Percentiles rank a stretch among this genome's conserved stretches.
These are phyloP conservation scores for Calyptomena viridis DNA, from an alignment of 2,113 vertebrate species.

Conservation along the genomic window DNA sequence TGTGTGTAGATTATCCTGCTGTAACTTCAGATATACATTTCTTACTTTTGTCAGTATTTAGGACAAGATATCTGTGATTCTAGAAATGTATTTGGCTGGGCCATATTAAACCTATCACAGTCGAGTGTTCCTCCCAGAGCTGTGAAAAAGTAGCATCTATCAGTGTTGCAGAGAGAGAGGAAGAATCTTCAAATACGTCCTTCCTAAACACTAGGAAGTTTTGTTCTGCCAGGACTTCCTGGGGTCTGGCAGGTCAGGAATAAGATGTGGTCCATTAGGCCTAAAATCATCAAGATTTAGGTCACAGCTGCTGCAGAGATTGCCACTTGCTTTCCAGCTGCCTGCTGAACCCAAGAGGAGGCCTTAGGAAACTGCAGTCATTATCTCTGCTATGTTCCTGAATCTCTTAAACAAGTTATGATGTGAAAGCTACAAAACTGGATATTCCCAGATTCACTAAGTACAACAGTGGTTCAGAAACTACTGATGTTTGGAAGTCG, in stretches of 20 bases:
- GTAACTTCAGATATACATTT: neutral
- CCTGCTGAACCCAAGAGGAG: neutral
- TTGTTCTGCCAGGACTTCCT: neutral
- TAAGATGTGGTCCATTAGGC: neutral
- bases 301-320: neutral
- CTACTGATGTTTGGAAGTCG: neutral
- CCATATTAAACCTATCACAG: neutral
- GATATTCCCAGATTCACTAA: neutral
- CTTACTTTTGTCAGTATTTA: neutral
- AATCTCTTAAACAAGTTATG: neutral
- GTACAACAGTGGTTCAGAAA: neutral
- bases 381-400: neutral
- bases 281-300: neutral
- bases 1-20: neutral
- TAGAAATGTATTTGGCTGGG: neutral
- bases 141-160: neutral
- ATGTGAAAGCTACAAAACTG: neutral
- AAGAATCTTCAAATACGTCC: neutral
- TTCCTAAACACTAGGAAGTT: neutral
- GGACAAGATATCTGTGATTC: neutral
- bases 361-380: neutral
- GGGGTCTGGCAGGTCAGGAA: rapidly evolving
- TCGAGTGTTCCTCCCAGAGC: neutral
- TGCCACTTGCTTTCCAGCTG: neutral
- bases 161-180: neutral